Conservation (phyloP, 1,140 invertebrate genomes). For the Diorhabda sublineata region DNA sequence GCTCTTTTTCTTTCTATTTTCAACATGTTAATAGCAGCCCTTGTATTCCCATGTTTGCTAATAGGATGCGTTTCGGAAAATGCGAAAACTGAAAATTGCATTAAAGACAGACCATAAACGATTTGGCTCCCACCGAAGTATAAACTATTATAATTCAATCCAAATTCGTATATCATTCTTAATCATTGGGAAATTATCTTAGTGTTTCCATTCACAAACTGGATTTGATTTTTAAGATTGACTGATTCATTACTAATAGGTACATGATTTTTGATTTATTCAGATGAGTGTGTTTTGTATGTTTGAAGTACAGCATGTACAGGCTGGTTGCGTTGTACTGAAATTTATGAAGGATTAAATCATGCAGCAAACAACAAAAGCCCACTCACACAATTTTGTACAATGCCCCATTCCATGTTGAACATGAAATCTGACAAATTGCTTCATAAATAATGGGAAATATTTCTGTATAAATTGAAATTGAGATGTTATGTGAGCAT, state of each 20-base stretch:
- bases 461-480: conserved; percentile 1
- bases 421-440: conserved; percentile 2
- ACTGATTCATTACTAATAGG: not conserved
- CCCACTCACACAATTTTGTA: not conserved
- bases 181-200: too few species aligned
- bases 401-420: not conserved
- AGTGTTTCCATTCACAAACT: too few species aligned
- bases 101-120: too few species aligned
- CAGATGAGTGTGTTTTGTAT: not conserved
- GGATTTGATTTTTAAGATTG: too few species aligned
- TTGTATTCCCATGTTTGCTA: too few species aligned
- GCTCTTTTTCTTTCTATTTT: too few species aligned
- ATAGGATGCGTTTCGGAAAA: too few species aligned
- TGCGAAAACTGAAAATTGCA: too few species aligned
- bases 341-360: not conserved
- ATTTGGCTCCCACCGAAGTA: too few species aligned
- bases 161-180: too few species aligned
- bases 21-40: too few species aligned
- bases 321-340: not conserved
- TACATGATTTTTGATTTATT: not conserved
- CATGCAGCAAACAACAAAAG: conserved; percentile 1
- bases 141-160: too few species aligned
- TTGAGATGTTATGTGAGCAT: not conserved
- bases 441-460: not conserved
- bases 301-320: not conserved